phyloP scores from a whole-genome alignment of 2,888 invertebrate genomes.

The Lochmaea crataegi region DNA sequence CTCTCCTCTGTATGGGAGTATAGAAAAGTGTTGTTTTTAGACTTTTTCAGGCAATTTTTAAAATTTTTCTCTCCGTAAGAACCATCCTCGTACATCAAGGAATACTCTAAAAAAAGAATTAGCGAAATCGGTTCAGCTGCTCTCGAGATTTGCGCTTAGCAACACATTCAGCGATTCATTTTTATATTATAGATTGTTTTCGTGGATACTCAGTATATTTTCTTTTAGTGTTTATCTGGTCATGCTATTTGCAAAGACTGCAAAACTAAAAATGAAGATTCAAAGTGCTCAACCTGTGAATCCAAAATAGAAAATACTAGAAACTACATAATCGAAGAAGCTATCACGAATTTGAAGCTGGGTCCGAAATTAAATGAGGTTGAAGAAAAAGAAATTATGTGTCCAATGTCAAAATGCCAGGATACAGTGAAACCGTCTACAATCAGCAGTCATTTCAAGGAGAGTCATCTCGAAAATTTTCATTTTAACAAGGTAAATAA shows the following conservation, averaged over 20 bases:
- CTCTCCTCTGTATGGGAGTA: too few relatives aligned
- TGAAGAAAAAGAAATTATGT: slow-evolving; percentile 33
- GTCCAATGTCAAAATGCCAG: slow-evolving; percentile 39
- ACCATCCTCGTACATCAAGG: too few relatives aligned
- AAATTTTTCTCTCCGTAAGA: too few relatives aligned
- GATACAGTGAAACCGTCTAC: slow-evolving; percentile 30
- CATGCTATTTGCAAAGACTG: slow-evolving; percentile 44
- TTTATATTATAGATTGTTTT: too few relatives aligned
- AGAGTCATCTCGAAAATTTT: slow-evolving; percentile 41
- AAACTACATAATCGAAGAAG: slow-evolving; percentile 43
- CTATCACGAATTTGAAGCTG: slow-evolving; percentile 33
- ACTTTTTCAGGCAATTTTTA: too few relatives aligned
- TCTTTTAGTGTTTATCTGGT: slow-evolving; percentile 40
- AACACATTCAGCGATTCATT: too few relatives aligned
- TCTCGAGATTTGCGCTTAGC: too few relatives aligned
- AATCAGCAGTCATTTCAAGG: slow-evolving; percentile 40
- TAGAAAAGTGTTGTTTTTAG: too few relatives aligned
- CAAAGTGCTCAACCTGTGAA: slow-evolving; percentile 39
- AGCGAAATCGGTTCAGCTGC: too few relatives aligned
- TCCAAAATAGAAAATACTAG: slow-evolving; percentile 40
- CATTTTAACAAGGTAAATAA: slow-evolving; percentile 38
- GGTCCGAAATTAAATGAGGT: slow-evolving; percentile 4
- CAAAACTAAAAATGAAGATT: slow-evolving; percentile 29
- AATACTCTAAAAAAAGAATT: too few relatives aligned
- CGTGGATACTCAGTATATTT: not conserved